Percentiles rank a stretch among this genome's conserved stretches.
Evolutionary conservation across 30 jellyfish, hydroid and myxozoan species (phyloP).

Genomic region (Aurelia aurita): DNA sequence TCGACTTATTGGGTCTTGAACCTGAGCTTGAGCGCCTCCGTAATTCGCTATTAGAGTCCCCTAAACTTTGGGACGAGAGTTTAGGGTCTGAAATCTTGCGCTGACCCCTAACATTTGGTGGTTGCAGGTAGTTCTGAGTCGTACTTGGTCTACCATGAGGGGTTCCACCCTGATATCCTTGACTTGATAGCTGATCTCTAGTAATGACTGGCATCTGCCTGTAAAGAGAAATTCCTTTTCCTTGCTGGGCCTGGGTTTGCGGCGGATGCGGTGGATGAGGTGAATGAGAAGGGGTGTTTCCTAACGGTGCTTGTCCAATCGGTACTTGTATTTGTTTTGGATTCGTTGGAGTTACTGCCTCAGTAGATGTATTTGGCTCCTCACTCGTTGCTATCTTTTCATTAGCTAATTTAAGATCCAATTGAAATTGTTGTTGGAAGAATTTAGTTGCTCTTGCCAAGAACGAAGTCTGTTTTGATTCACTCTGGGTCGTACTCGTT

Average conservation of each 20-base stretch:
- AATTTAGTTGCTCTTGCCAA: slow-evolving; percentile 92
- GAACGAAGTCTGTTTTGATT: slow-evolving; percentile 56
- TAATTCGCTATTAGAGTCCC: slow-evolving; percentile 16
- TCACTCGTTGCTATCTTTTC: slow-evolving; percentile 53
- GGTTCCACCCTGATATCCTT: slow-evolving; percentile 12
- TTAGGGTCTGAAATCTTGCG: slow-evolving; percentile 59
- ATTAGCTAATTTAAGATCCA: slow-evolving; percentile 43
- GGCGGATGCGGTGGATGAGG: background rate
- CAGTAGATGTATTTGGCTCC: slow-evolving; percentile 29
- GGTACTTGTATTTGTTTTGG: background rate
- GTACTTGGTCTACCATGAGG: slow-evolving; percentile 14
- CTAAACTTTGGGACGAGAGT: slow-evolving; percentile 3
- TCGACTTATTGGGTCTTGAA: slow-evolving; percentile 14
- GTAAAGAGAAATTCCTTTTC: slow-evolving; percentile 71
- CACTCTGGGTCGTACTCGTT: slow-evolving; percentile 19
- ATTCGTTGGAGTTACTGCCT: slow-evolving; percentile 40
- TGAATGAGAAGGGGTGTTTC: background rate
- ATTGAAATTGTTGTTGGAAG: slow-evolving; percentile 89
- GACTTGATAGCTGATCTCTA: slow-evolving; percentile 37
- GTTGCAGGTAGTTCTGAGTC: slow-evolving; percentile 56
- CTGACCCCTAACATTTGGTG: slow-evolving; percentile 55
- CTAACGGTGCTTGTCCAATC: background rate
- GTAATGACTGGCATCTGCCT: slow-evolving; percentile 86
- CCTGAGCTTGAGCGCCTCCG: slow-evolving; percentile 60
- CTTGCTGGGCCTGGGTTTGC: slow-evolving; percentile 8